Evolutionary conservation across 2,797 vertebrate species (phyloP), one percentile per base, ranked within the genome.

Genomic region (Neopelma chrysocephalum): DNA sequence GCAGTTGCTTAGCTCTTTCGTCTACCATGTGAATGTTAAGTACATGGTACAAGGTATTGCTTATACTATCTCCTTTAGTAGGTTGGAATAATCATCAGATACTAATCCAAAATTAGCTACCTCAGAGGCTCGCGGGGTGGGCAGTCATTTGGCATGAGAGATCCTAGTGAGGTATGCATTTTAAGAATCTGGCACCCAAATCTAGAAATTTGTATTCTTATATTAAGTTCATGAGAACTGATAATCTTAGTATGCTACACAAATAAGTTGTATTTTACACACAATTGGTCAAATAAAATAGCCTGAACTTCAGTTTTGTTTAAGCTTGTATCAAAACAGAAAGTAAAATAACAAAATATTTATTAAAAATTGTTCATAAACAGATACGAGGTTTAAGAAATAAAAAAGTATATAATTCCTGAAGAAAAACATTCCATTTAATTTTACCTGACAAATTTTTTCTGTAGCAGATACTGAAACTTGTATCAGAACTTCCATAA

Each of bases 41-140:
- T 62, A 32, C 17, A n/a, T 5, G 3, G 8, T 42, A 9, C 31
- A 87, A 62, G 27, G 62, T 57, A 71, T 87, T 31, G 62, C 9
- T 15, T 58, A 62, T 10, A 51, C 15, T 19, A 56, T 47, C 36
- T 80, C 56, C 21, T 77, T 66, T 38, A 15, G 18, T 25, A 66
- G 9, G 4, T 1, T 77, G 27, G 43, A 50, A 36, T 61, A 68
- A 65, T 26, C 42, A 50, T 40, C 32, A 69, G 32, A 43, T 81
- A 16, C 22, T 54, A 50, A 75, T 58, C 18, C 18, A 70, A 54
- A 15, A 38, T 5, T 29, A 42, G 8, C 3, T 64, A 47, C 23
- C 3, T 0, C 16, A 66, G 65, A 66, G 22, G 17, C 17, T 84
- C 0, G 0, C 16, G 58, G 27, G 15, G 8, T 9, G 64, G 26